phyloP scores from a whole-genome alignment of 2,888 invertebrate genomes.

The Lasioglossum lativentre region DNA sequence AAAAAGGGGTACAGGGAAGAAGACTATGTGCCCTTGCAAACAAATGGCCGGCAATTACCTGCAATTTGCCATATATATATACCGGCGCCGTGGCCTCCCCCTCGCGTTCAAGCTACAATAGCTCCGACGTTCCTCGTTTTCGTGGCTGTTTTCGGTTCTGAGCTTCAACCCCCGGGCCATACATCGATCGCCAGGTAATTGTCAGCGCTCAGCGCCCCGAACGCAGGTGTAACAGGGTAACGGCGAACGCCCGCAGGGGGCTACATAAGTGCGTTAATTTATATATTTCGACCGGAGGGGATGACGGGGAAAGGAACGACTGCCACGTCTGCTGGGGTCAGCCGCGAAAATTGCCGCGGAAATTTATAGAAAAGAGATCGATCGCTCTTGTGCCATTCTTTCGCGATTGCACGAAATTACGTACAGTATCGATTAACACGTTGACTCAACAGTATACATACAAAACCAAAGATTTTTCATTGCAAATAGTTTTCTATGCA shows the following conservation, averaged over 20 bases:
- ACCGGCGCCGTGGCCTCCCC: conserved; percentile 65
- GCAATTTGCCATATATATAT: conserved; percentile 80
- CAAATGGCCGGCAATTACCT: conserved; percentile 81
- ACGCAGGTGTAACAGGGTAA: conserved; percentile 80
- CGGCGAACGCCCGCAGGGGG: conserved; percentile 72
- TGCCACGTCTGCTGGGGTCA: conserved; percentile 45
- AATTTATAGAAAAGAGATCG: conserved; percentile 27
- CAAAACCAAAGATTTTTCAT: too few relatives aligned
- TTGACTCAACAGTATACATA: too few relatives aligned
- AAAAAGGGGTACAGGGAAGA: conserved; percentile 43
- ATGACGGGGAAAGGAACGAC: conserved; percentile 30
- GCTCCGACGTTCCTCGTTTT: conserved; percentile 71
- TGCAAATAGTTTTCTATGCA: too few relatives aligned
- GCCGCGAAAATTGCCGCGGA: conserved; percentile 34
- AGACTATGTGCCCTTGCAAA: conserved; percentile 77
- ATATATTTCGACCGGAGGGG: conserved; percentile 61
- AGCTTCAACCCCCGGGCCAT: conserved; percentile 77
- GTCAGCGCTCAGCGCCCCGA: conserved; percentile 83
- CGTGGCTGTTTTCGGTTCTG: conserved; percentile 73
- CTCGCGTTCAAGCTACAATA: conserved; percentile 70
- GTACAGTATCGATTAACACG: too few relatives aligned
- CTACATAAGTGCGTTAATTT: conserved; percentile 79
- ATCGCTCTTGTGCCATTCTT: not conserved
- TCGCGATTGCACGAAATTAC: not conserved
- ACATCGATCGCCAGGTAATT: conserved; percentile 83